Evolutionary conservation across 2,888 invertebrate species (phyloP), one percentile per base, ranked within the genome.

Genomic region (Sphecodes monilicornis): DNA sequence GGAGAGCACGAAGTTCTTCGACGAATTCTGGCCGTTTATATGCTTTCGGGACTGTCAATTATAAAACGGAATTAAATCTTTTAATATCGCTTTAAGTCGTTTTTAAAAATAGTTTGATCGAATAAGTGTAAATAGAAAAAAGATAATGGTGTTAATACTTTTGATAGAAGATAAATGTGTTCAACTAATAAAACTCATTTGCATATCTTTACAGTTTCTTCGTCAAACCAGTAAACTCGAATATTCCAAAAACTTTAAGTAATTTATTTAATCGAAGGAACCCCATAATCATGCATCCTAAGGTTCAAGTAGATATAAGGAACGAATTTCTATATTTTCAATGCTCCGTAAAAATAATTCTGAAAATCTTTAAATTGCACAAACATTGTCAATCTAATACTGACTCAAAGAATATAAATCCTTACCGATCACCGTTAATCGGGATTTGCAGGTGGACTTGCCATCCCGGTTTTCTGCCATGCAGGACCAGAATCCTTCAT

Each of bases 1-100:
- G 96, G 82, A 98, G 95, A 1, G 98, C 98, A 46, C 97, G 96
- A 22, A 98, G 96, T 91, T 97, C 97, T 93, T 98, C 97, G 60
- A 98, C 96, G 94, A 98, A 98, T 94, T 98, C 97, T 0, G 98
- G 98, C 26, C 97, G 96, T 93, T 98, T 98, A 95, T 98, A 98
- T 0, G 98, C 98, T 95, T 98, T 98, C 0, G 98, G 98, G 76
- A 98, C 98, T 96, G 95, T 11, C 39, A 3, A 66, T 66, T 32
- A 8, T 18, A 64, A 6, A 8, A 29, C 6, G 4, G 16, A 18
- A 64, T 26, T 64, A 18, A 64, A 64, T 29, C 10, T 22, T 8
- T 0, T 46, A 22, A 18, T 46, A 46, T 22, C 18, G 46, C 46
- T 46, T 46, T 46, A 46, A 18, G 22, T 8, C 39, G 0, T 0